These are phyloP conservation scores for Gryllus longicercus DNA, from an alignment of 2,888 invertebrate genomes.

Conservation along the genomic window DNA sequence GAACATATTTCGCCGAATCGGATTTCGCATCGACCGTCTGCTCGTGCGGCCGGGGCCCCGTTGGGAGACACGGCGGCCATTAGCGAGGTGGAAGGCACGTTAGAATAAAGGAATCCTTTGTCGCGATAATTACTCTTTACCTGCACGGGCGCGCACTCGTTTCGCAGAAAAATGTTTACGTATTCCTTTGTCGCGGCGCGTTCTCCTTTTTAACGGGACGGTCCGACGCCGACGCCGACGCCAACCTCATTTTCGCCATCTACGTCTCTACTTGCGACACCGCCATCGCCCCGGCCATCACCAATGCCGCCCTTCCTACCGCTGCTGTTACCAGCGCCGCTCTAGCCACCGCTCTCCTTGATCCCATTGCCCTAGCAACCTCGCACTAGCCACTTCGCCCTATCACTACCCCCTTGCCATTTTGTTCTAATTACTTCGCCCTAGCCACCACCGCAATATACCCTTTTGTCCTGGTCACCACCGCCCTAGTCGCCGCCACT, in stretches of 20 bases:
- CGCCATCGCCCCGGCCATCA: too few species aligned
- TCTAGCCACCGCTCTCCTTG: too few species aligned
- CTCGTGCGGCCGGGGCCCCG: not conserved
- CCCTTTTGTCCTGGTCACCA: not conserved
- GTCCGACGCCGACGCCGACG: too few species aligned
- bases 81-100: not conserved
- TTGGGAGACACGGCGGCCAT: too few species aligned
- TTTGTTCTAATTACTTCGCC: not conserved
- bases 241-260: too few species aligned
- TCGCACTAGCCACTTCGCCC: too few species aligned
- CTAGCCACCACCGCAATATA: not conserved
- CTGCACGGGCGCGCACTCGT: not conserved
- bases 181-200: not conserved
- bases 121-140: not conserved
- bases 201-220: not conserved
- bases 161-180: conserved; percentile 1
- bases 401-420: too few species aligned
- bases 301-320: too few species aligned
- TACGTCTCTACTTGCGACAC: too few species aligned
- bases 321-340: too few species aligned
- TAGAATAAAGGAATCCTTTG: not conserved
- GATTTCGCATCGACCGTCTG: not conserved
- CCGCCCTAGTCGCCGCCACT: not conserved
- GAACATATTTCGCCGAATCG: conserved; percentile 3
- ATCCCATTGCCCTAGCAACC: too few species aligned